Base-by-base conservation (phyloP, 2,888 invertebrate species). In the Bedellia somnulentella region DNA sequence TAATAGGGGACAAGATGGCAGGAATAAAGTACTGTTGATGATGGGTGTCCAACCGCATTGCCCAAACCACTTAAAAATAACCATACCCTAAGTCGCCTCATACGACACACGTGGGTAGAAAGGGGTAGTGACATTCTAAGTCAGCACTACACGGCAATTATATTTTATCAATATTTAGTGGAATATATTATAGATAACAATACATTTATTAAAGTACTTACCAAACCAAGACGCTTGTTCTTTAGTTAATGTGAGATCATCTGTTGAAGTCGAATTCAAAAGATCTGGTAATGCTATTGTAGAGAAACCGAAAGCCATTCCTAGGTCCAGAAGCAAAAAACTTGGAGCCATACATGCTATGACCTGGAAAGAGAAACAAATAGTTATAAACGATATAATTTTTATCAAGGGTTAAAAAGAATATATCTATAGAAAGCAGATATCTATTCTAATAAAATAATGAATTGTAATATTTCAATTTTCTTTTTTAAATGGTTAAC, bases 221-320 rank as follows among this genome's bases (percentile, higher is more conserved):
- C 81, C 80, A 38, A 80, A 79, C 81, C 81, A 81, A 3, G 80
- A 80, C 0, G 80, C 79, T 39, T 80, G 66, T 1, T 52, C 53
- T 9, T 78, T 66, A 25, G 66, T 57, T 21, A 81, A 49, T 1
- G 68, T 62, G 2, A 81, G 43, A 0, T 60, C 66, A 8, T 59
- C 57, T n/a, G n/a, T n/a, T n/a, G n/a, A n/a, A 1, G 53, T 46
- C 0, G 73, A 58, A 9, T 76, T 64, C 1, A 78, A 58, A 2
- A 81, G 55, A 3, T 70, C 75, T 1, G 80, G 78, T 18, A 80
- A 57, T 0, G 77, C 73, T 26, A 80, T 76, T 1, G 80, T 80
- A 2, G 79, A 61, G 41, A 80, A 80, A 31, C 75, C 77, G 28
- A 80, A 52, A 1, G 80, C 76, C 75, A 80, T 73, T 0, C 80